Evolutionary conservation across 2,888 invertebrate genomes (phyloP).

Genomic region (Heliconius charithonia): DNA sequence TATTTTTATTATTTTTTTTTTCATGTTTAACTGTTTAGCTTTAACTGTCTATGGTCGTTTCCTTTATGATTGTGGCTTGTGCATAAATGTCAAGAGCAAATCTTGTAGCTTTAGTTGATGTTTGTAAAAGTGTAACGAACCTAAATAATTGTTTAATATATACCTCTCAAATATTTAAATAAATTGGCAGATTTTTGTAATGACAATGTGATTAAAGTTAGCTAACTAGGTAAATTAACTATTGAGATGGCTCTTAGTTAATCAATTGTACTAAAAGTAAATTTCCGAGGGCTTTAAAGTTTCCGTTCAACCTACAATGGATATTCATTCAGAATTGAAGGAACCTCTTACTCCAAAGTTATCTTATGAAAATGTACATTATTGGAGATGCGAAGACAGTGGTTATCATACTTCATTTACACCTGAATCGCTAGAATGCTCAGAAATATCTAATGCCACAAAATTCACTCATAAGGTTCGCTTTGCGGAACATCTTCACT

Average conservation of each 20-base stretch:
- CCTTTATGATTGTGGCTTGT: slow-evolving; percentile 11
- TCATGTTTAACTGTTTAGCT: not conserved
- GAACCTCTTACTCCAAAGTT: slow-evolving; percentile 63
- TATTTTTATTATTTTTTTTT: not conserved
- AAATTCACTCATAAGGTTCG: slow-evolving; percentile 55
- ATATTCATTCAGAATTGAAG: slow-evolving; percentile 63
- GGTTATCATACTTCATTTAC: slow-evolving; percentile 77
- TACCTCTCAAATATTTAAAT: slow-evolving; percentile 3
- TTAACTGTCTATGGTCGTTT: not conserved
- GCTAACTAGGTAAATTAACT: not conserved
- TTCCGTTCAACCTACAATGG: slow-evolving; percentile 55
- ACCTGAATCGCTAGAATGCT: slow-evolving; percentile 69
- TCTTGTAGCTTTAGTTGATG: slow-evolving; percentile 30
- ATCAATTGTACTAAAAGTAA: slow-evolving; percentile 15
- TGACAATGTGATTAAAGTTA: not conserved
- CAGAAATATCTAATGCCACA: slow-evolving; percentile 62
- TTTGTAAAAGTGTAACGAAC: slow-evolving; percentile 47
- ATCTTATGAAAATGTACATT: slow-evolving; percentile 60
- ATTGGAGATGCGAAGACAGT: slow-evolving; percentile 74
- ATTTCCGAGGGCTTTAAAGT: slow-evolving; percentile 17
- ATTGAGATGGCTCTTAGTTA: slow-evolving; percentile 3
- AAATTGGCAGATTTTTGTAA: not conserved
- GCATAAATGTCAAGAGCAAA: not conserved
- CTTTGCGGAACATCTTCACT: slow-evolving; percentile 59
- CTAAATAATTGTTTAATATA: slow-evolving; percentile 36